These are phyloP conservation scores for Lochmaea crataegi DNA, from an alignment of 2,888 invertebrate species.

Conservation along the genomic window DNA sequence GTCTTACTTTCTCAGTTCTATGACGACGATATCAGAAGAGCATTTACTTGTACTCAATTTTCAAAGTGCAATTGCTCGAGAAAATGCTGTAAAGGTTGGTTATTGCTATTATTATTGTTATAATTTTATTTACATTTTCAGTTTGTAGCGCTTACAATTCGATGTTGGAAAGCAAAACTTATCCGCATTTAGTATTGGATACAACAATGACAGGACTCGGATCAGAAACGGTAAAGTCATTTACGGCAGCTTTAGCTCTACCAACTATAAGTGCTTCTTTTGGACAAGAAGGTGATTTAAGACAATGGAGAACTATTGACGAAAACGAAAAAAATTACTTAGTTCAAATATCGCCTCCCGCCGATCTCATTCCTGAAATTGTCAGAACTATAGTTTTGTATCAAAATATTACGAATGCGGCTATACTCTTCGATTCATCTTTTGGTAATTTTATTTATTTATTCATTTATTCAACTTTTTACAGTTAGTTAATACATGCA, in stretches of 20 bases:
- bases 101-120: neutral
- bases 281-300: conserved; percentile 84
- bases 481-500: neutral
- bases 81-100: too few species aligned
- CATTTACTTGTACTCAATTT: too few species aligned
- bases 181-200: conserved; percentile 85
- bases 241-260: conserved; percentile 81
- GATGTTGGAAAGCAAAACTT: conserved; percentile 72
- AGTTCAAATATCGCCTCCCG: conserved; percentile 86
- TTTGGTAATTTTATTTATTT: conserved; percentile 71
- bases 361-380: conserved; percentile 85
- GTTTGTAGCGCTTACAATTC: conserved; percentile 80
- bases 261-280: conserved; percentile 89
- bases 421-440: conserved; percentile 88
- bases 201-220: conserved; percentile 83
- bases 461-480: neutral
- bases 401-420: conserved; percentile 91
- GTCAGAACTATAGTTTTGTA: conserved; percentile 83
- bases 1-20: too few species aligned
- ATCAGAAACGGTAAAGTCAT: conserved; percentile 87
- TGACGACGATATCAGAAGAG: too few species aligned
- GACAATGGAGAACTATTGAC: conserved; percentile 83
- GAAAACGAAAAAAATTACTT: conserved; percentile 79
- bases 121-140: conserved; percentile 56
- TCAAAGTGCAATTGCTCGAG: too few species aligned